A percentile compares a stretch with the other conserved stretches of the same genome.
Conservation (phyloP, 2,888 invertebrate species). For the Leptogaster cylindrica region DNA sequence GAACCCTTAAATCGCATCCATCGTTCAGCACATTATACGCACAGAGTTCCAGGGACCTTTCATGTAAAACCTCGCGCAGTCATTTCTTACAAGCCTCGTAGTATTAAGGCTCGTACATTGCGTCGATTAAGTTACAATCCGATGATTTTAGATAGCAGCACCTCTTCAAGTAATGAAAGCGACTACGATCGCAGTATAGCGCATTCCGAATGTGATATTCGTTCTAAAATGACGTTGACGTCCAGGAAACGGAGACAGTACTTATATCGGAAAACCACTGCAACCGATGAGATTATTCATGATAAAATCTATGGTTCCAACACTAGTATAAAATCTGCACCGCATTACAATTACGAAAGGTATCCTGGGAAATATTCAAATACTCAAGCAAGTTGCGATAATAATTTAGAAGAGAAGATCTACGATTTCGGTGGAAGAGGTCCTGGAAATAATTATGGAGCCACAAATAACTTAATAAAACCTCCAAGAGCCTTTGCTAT, state of each 20-base stretch:
- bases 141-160: slow-evolving; percentile 64
- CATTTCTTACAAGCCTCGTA: slow-evolving; percentile 60
- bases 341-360: slow-evolving; percentile 59
- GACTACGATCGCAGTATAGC: slow-evolving; percentile 61
- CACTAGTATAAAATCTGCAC: slow-evolving; percentile 63
- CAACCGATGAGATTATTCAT: slow-evolving; percentile 50
- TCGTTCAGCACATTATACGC: slow-evolving; percentile 42
- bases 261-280: slow-evolving; percentile 56
- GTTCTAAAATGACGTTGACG: slow-evolving; percentile 55
- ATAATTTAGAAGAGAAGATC: slow-evolving; percentile 55
- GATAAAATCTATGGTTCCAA: slow-evolving; percentile 62
- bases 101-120: slow-evolving; percentile 65
- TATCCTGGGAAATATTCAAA: slow-evolving; percentile 48
- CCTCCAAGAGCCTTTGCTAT: slow-evolving; percentile 52
- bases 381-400: slow-evolving; percentile 46
- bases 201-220: slow-evolving; percentile 66
- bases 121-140: slow-evolving; percentile 67
- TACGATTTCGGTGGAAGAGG: slow-evolving; percentile 59
- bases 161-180: slow-evolving; percentile 65
- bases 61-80: slow-evolving; percentile 48
- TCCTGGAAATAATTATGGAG: slow-evolving; percentile 56
- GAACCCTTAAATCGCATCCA: slow-evolving; percentile 53
- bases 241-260: slow-evolving; percentile 56
- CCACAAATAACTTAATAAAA: slow-evolving; percentile 49
- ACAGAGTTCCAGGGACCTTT: slow-evolving; percentile 49